phyloP scores from a whole-genome alignment of 2,888 invertebrate species.

The Machimus atricapillus region DNA sequence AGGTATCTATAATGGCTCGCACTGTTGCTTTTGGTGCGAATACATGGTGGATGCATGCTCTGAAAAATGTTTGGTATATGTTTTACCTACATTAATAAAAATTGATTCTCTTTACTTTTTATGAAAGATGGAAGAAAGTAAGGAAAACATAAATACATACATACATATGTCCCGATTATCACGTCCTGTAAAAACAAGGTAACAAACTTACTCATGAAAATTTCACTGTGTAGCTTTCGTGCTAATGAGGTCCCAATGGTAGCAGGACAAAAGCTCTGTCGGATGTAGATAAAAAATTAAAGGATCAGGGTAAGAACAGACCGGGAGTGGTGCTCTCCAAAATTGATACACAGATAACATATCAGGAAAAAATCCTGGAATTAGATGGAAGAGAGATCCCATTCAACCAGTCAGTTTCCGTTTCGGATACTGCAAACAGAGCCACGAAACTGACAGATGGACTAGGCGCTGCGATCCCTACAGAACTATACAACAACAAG shows the following conservation, averaged over 20 bases:
- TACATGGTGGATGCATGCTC: too few species aligned
- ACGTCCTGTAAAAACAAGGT: too few species aligned
- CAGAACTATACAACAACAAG: conserved; percentile 39
- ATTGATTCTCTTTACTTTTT: too few species aligned
- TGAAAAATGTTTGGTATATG: too few species aligned
- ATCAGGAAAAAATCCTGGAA: not conserved
- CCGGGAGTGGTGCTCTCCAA: not conserved
- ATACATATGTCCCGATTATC: too few species aligned
- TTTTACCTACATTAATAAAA: too few species aligned
- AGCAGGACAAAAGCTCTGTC: not conserved
- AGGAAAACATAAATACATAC: too few species aligned
- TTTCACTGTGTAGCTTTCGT: not conserved
- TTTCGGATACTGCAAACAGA: conserved; percentile 36
- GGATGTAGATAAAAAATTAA: conserved; percentile 5
- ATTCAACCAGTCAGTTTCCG: conserved; percentile 42
- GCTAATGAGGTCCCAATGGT: not conserved
- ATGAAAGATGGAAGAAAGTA: too few species aligned
- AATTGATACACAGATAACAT: conserved; percentile 6
- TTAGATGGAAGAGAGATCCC: conserved; percentile 17
- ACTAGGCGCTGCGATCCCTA: conserved; percentile 25
- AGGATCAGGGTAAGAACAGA: not conserved
- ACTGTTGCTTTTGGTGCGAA: too few species aligned
- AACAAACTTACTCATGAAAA: not conserved
- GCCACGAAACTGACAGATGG: conserved; percentile 43
- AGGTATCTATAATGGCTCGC: too few species aligned